Conservation (phyloP, 2,113 vertebrate genomes). For the Cygnus atratus region DNA sequence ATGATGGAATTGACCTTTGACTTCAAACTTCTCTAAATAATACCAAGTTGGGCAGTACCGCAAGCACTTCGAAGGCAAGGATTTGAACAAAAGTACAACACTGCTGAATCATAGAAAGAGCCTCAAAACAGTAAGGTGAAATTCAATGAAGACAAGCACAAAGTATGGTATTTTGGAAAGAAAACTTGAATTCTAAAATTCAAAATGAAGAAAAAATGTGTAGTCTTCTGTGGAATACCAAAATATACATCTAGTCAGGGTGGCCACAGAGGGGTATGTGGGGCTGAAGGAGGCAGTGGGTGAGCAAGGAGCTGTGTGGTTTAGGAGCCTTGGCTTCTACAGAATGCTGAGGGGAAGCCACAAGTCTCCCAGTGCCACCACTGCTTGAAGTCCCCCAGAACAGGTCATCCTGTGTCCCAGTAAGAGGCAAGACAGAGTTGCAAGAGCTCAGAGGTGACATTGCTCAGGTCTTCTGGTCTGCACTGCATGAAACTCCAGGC, state of each 20-base stretch:
- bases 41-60: background rate
- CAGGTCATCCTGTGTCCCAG: rapidly evolving
- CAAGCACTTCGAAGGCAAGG: background rate
- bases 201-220: background rate
- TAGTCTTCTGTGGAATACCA: background rate
- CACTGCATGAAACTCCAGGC: background rate
- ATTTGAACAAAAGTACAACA: background rate
- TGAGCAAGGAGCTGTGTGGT: background rate
- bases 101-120: background rate
- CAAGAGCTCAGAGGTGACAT: background rate
- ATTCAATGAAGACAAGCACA: background rate
- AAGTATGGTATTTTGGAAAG: background rate
- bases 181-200: background rate
- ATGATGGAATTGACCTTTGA: background rate
- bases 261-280: background rate
- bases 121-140: background rate
- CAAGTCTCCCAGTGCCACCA: background rate
- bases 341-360: background rate
- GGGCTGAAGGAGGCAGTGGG: background rate
- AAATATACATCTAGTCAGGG: background rate
- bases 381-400: background rate
- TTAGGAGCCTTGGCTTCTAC: background rate
- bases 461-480: background rate
- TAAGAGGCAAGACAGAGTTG: background rate
- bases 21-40: background rate